phyloP scores from a whole-genome alignment of 2,797 vertebrate species.

The Chaetophractus vellerosus region DNA sequence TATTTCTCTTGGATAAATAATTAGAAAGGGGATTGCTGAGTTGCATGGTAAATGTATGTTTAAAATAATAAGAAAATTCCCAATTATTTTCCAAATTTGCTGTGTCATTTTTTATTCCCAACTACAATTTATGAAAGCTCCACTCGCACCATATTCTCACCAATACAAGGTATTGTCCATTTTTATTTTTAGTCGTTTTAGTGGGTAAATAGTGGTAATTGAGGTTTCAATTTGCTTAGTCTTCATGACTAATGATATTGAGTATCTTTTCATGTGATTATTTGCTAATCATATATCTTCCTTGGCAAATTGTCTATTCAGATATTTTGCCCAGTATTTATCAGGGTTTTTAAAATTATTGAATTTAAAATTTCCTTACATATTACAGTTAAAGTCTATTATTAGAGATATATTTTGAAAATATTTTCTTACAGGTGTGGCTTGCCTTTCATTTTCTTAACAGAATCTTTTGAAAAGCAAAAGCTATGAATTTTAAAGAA shows the following conservation, averaged over 20 bases:
- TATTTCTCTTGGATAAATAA: constrained; percentile 48
- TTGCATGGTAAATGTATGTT: background rate
- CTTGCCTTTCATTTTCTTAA: constrained; percentile 16
- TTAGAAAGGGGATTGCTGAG: background rate
- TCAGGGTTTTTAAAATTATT: background rate
- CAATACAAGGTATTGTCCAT: background rate
- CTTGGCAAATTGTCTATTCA: background rate
- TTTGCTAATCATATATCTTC: background rate
- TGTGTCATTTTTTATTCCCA: background rate
- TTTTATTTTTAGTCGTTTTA: background rate
- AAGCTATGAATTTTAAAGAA: constrained; percentile 29
- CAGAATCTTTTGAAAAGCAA: background rate
- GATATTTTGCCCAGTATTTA: background rate
- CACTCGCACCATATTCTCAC: background rate
- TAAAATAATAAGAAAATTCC: background rate
- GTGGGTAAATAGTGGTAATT: background rate
- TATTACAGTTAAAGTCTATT: background rate
- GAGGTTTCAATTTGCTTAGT: constrained; percentile 14
- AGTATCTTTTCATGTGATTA: background rate
- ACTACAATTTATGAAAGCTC: background rate
- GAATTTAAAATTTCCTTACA: background rate
- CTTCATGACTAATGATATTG: background rate
- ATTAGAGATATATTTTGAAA: constrained; percentile 7
- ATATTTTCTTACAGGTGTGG: constrained; percentile 5
- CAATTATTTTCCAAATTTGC: background rate